phyloP scores from a whole-genome alignment of 2,113 vertebrate genomes.

The Pterophyllum scalare region DNA sequence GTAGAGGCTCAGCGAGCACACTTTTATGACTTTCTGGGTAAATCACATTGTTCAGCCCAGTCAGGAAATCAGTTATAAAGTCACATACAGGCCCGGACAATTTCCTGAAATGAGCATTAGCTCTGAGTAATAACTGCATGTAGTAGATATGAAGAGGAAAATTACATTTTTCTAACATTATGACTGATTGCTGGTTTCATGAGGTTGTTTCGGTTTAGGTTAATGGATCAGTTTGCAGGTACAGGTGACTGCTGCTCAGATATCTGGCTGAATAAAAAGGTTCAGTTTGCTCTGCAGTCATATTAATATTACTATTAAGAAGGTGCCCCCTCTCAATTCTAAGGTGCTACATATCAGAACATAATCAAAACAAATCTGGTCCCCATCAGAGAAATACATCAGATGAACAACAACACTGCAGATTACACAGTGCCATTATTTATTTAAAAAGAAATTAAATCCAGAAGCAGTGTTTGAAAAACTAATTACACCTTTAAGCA shows the following conservation, averaged over 20 bases:
- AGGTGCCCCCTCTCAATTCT: background rate
- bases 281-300: rapidly evolving
- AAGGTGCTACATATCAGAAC: no score
- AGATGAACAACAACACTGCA: background rate
- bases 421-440: background rate
- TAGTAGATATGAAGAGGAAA: background rate
- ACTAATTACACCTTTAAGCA: no score
- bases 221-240: rapidly evolving
- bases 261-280: background rate
- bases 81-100: background rate
- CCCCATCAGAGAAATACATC: no score
- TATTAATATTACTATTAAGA: background rate
- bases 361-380: no score
- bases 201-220: background rate
- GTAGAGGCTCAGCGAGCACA: background rate
- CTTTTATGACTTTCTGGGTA: constrained; percentile 29
- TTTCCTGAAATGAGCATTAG: constrained; percentile 22
- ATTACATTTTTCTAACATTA: background rate
- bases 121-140: background rate
- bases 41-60: constrained; percentile 11
- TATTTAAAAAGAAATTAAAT: no score
- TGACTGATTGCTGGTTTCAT: background rate
- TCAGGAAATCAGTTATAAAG: constrained; percentile 25
- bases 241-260: background rate
- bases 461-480: no score